Base-by-base conservation (phyloP, 2,888 invertebrate genomes). In the Arenicola marina region DNA sequence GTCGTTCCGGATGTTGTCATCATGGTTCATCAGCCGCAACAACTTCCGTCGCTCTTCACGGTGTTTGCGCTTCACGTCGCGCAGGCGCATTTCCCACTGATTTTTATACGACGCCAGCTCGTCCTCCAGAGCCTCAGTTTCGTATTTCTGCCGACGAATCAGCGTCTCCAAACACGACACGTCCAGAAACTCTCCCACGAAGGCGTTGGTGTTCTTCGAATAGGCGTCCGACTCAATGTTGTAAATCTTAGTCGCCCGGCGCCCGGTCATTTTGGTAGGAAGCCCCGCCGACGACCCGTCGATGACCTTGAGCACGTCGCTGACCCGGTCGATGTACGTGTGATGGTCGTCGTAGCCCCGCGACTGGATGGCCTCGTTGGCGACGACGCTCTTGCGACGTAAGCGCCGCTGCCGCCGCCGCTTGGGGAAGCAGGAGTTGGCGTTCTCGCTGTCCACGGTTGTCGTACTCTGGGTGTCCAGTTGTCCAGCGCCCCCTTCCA, bases 11-110 rank as follows among this genome's bases (percentile, higher is more conserved):
- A 48, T 48, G 26, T 24, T 48, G 26, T 48, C 26, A 7, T 48
- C 48, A 24, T 48, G 48, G 26, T 48, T 24, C 53, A 53, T 53
- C 26, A 57, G 7, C 4, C 46, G 26, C 28, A 46, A n/a, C 57
- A 57, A 31, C 46, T 57, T 26, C 7, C 28, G 26, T 26, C 57
- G 24, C 46, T 57, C 32, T 7, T 44, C 45, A 4, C 57, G 28
- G 46, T 57, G 57, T 7, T 15, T 7, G 15, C 33, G 44, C 24
- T 32, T 57, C 45, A 57, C 29, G 11, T 57, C 46, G 18, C 4
- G 4, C 21, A 46, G 57, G 4, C 24, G 4, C 24, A 7, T 15
- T n/a, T 15, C 28, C 57, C 57, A 57, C 4, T 57, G 7, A 4
- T 4, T n/a, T 18, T 28, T 44, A 46, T n/a, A 57, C 28, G 4